Base-by-base conservation (phyloP, 2,888 invertebrate species). In the Steinernema carpocapsae region DNA sequence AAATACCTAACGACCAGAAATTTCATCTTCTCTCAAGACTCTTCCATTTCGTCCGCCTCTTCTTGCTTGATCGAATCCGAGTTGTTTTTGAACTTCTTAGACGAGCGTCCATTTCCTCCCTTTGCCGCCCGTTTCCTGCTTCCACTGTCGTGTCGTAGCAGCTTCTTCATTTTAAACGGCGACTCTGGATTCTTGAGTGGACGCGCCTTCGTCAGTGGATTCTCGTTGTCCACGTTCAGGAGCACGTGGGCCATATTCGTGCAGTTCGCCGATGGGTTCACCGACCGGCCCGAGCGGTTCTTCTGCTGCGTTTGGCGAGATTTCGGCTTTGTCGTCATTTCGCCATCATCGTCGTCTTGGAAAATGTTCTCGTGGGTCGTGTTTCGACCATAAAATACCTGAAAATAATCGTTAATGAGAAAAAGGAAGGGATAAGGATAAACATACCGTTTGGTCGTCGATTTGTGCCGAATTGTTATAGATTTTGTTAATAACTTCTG, bases 1-100 rank as follows among this genome's bases (percentile, higher is more conserved):
- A 56, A 56, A 56, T 56, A 22, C n/a, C n/a, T n/a, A n/a, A n/a
- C 22, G 56, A 56, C 56, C 56, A 56, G 56, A 56, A 24, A 12
- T 43, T 43, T 14, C 7, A 43, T 12, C 43, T 43, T 43, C 43
- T 7, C n/a, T 43, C 43, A 43, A 43, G n/a, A n/a, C n/a, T 48
- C 48, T 48, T 6, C 48, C 19, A 48, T 17, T n/a, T 48, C 48
- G 4, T 48, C n/a, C 6, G 19, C 48, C n/a, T 43, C 51, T 51
- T 56, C 56, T 26, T 56, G 56, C 26, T 56, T 56, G 12, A 56
- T 26, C 56, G 56, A 22, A 17, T 56, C 56, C 24, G 56, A 26
- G 17, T 56, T 26, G 26, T 24, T 56, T 24, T 56, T 56, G 24
- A 56, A 12, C 26, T 56, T 56, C 26, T 56, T 56, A 22, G 26